A percentile compares a stretch with the other conserved stretches of the same genome.
These are phyloP conservation scores for Ephialtes manifestator DNA, from an alignment of 2,888 invertebrate species.

Conservation along the genomic window DNA sequence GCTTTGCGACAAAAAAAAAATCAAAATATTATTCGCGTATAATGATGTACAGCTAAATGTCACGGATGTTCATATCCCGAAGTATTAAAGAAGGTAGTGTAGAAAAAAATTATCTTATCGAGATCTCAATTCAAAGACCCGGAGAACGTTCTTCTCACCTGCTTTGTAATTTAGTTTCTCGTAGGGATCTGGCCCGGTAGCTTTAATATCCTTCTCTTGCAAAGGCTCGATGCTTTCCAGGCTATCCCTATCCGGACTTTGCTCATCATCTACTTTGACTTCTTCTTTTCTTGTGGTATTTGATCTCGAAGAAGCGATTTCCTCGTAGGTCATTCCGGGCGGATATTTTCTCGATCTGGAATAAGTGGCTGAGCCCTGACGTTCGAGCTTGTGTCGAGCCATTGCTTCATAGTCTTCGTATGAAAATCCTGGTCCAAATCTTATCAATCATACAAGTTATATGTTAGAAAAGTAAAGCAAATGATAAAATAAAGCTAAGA, in stretches of 20 bases:
- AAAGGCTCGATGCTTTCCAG: constrained; percentile 83
- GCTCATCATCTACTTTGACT: constrained; percentile 71
- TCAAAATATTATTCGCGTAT: constrained; percentile 1
- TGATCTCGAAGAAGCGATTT: constrained; percentile 83
- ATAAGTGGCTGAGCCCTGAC: constrained; percentile 78
- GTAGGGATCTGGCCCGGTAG: constrained; percentile 86
- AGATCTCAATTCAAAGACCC: neutral
- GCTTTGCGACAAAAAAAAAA: constrained; percentile 79
- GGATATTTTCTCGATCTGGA: constrained; percentile 82
- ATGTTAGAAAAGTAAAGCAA: neutral
- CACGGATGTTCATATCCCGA: constrained; percentile 2
- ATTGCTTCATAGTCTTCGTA: constrained; percentile 85
- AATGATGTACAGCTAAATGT: constrained; percentile 1
- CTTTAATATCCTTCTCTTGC: constrained; percentile 84
- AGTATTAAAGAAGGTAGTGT: neutral
- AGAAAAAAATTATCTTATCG: neutral
- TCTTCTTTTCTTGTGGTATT: constrained; percentile 74
- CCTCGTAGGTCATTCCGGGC: constrained; percentile 84
- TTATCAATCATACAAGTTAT: constrained; percentile 54
- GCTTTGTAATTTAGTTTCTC: constrained; percentile 86
- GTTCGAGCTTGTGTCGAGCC: constrained; percentile 84
- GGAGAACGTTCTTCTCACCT: constrained; percentile 78
- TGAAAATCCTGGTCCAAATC: constrained; percentile 82
- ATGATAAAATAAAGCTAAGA: neutral
- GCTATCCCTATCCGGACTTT: constrained; percentile 81